A percentile compares a stretch with the other conserved stretches of the same genome.
These are phyloP conservation scores for Cantharis nigra DNA, from an alignment of 2,888 invertebrate genomes.

Conservation along the genomic window DNA sequence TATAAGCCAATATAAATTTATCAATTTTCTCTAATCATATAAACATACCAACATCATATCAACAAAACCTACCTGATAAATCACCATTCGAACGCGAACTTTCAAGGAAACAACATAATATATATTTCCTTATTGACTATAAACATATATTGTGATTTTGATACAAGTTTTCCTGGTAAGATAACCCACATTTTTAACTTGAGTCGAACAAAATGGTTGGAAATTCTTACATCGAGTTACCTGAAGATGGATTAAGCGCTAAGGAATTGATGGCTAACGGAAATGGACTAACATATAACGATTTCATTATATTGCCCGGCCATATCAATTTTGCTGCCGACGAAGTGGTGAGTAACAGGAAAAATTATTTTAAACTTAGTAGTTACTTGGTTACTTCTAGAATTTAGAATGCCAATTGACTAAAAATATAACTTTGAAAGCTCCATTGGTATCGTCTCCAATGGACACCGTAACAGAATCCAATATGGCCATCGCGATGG, in stretches of 20 bases:
- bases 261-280: slow-evolving; percentile 79
- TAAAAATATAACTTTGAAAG: slow-evolving; percentile 82
- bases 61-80: background rate
- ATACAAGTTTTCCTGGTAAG: background rate
- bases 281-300: slow-evolving; percentile 93
- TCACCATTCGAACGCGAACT: background rate
- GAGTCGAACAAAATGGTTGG: background rate
- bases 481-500: slow-evolving; percentile 99
- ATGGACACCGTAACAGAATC: slow-evolving; percentile 99
- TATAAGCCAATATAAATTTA: background rate
- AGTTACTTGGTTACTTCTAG: slow-evolving; percentile 47
- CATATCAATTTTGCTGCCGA: slow-evolving; percentile 94
- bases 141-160: background rate
- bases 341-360: slow-evolving; percentile 70
- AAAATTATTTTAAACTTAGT: background rate
- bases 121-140: background rate
- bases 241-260: slow-evolving; percentile 81
- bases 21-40: background rate
- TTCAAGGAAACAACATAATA: background rate
- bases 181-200: background rate
- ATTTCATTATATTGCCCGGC: slow-evolving; percentile 95
- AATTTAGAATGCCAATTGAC: slow-evolving; percentile 90
- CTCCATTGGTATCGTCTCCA: slow-evolving; percentile 95
- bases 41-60: background rate
- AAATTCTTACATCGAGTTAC: background rate